Evolutionary conservation across 2,888 invertebrate genomes (phyloP), one percentile per base, ranked within the genome.

Genomic region (Erebia palarica): DNA sequence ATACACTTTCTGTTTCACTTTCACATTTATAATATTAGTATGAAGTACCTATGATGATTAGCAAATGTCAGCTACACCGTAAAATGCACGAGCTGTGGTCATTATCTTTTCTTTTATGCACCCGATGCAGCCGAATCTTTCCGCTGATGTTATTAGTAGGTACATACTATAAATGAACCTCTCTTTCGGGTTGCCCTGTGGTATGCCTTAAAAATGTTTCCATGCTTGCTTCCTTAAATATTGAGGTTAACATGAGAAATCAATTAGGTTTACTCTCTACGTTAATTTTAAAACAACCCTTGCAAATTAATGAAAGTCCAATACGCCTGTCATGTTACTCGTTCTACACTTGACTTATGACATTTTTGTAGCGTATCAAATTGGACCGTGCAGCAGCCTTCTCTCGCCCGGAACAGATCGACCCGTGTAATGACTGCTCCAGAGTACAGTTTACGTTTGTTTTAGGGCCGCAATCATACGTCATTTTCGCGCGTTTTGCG

Each of bases 401-500:
- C 77, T 73, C 76, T 69, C 63, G 73, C 60, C 76, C 73, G 77
- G 80, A 79, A 76, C 78, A 71, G 81, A 79, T 79, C 78, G 80
- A 75, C 73, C 70, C 75, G 72, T 76, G 80, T 84, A 85, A 86
- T 85, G 79, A 78, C 77, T 77, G 79, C 80, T 79, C 76, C 76
- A 76, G 79, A 78, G 78, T 76, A 79, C 84, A 83, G 82, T 84
- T 85, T 84, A 84, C 82, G 85, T 88, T 86, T 84, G 87, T 87
- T 87, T 87, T 86, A 89, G 87, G 84, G 82, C 84, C 77, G 84
- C 87, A 90, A 90, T 90, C 87, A 87, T 87, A 86, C 83, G 85
- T 87, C 83, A 88, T 90, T 89, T 89, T 85, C 86, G 84, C 84
- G 83, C 83, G 82, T 87, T 88, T 87, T 84, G 84, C 86, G 83